A percentile compares a stretch with the other conserved stretches of the same genome.
phyloP scores from a whole-genome alignment of 2,113 vertebrate species.

The Menura novaehollandiae region DNA sequence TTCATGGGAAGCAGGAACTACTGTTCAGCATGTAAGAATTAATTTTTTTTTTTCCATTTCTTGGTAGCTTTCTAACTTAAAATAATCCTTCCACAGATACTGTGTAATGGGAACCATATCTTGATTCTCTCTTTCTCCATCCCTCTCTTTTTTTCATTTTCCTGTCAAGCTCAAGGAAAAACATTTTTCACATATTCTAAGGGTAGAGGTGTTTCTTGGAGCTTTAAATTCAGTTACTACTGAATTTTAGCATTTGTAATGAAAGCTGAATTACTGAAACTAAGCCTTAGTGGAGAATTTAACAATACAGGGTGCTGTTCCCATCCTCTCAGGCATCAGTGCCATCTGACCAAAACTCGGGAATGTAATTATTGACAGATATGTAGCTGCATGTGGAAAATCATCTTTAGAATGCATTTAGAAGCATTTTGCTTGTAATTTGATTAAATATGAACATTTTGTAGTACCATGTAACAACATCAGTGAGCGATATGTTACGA shows the following conservation, averaged over 20 bases:
- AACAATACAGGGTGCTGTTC: neutral
- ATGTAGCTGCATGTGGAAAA: neutral
- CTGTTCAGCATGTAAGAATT: neutral
- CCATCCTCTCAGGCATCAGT: neutral
- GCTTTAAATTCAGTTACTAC: neutral
- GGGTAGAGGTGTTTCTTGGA: neutral
- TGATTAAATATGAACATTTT: neutral
- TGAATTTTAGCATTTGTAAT: neutral
- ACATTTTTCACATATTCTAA: neutral
- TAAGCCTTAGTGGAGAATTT: neutral
- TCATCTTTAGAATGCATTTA: neutral
- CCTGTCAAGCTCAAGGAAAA: neutral
- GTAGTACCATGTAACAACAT: neutral
- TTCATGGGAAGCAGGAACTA: constrained; percentile 61
- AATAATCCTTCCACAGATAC: neutral
- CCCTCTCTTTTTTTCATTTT: neutral
- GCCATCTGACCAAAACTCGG: neutral
- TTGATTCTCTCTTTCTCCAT: neutral
- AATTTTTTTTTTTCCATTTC: neutral
- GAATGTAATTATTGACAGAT: neutral
- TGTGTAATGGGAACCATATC: neutral
- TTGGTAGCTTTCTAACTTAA: constrained; percentile 2
- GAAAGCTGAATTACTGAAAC: neutral
- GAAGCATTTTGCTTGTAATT: neutral
- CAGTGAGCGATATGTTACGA: neutral